Evolutionary conservation across 2,888 invertebrate genomes (phyloP).

Genomic region (Deilephila elpenor): DNA sequence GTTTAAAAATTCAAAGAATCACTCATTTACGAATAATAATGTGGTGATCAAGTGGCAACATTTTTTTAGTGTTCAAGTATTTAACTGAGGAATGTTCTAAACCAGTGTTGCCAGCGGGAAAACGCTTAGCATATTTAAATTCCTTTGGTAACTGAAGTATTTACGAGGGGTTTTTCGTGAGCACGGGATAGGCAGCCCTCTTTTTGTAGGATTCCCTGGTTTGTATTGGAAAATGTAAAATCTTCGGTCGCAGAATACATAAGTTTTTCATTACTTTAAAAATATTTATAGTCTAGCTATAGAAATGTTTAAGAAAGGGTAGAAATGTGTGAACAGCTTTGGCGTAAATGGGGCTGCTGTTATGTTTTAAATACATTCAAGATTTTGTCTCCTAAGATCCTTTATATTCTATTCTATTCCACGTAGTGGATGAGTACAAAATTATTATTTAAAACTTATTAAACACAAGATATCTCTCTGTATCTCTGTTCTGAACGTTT

Average conservation of each 20-base stretch:
- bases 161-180: conserved; percentile 4
- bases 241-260: not conserved
- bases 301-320: no score
- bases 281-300: no score
- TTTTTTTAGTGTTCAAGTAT: not conserved
- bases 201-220: not conserved
- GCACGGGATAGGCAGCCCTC: not conserved
- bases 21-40: conserved; percentile 26
- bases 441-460: no score
- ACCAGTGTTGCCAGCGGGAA: not conserved
- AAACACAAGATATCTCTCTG: no score
- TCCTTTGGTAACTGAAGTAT: not conserved
- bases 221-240: not conserved
- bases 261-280: no score
- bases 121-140: not conserved
- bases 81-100: conserved; percentile 9
- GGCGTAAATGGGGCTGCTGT: no score
- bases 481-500: no score
- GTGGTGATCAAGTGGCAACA: conserved; percentile 21
- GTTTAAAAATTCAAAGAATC: conserved; percentile 25
- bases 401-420: no score
- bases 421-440: no score
- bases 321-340: no score
- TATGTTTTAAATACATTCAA: no score
- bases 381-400: no score